Percentiles rank a stretch among this genome's conserved stretches.
Evolutionary conservation across 2,113 vertebrate genomes (phyloP).

Genomic region (Taxidea taxus): DNA sequence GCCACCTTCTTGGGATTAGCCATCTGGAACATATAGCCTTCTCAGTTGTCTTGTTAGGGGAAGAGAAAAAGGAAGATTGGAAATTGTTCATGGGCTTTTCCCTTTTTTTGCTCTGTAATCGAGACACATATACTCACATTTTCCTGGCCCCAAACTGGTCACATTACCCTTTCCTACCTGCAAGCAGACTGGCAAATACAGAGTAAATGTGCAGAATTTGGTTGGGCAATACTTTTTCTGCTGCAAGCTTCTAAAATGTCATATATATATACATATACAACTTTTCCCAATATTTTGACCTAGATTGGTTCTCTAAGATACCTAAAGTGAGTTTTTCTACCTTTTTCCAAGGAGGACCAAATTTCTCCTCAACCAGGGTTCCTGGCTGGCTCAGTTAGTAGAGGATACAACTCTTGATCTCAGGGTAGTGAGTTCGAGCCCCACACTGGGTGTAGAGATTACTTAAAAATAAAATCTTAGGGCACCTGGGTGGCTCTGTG

Average conservation of each 20-base stretch:
- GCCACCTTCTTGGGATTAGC: background rate
- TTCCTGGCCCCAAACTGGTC: background rate
- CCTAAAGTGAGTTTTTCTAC: background rate
- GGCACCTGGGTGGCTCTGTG: too few relatives aligned
- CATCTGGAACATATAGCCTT: background rate
- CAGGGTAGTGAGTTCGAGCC: background rate
- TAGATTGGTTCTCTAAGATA: background rate
- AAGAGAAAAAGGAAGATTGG: background rate
- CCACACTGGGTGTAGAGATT: background rate
- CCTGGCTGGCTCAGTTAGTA: background rate
- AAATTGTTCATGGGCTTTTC: background rate
- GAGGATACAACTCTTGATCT: background rate
- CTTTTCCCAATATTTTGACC: background rate
- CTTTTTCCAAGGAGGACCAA: background rate
- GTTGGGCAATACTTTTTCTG: background rate
- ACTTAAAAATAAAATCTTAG: background rate
- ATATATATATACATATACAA: background rate
- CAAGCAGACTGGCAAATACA: background rate
- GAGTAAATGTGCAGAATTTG: background rate
- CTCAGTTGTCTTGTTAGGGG: background rate
- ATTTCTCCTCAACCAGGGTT: background rate
- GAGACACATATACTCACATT: background rate
- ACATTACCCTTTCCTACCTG: background rate
- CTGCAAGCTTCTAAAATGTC: background rate
- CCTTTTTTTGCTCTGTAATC: background rate